Conservation (phyloP, 2,797 vertebrate species). For the Phalanger gymnotis region DNA sequence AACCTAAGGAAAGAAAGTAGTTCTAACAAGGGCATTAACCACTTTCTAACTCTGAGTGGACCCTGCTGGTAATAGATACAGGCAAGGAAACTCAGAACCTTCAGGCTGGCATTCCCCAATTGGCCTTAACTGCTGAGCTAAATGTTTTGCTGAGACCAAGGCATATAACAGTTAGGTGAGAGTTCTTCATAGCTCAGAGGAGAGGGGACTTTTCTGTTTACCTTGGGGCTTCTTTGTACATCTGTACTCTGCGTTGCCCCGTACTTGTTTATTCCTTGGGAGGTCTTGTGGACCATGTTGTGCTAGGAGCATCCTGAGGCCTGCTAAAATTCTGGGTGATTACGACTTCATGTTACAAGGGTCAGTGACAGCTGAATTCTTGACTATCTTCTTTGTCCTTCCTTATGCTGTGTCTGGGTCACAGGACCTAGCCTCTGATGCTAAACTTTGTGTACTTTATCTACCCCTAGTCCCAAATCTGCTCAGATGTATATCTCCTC, state of each 20-base stretch:
- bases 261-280: neutral
- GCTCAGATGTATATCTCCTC: neutral
- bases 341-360: neutral
- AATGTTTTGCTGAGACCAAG: neutral
- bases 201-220: neutral
- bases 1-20: no score
- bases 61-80: neutral
- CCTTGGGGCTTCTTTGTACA: neutral
- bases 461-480: neutral
- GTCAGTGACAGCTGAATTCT: neutral
- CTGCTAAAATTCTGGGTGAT: neutral
- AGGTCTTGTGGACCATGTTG: neutral
- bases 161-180: neutral
- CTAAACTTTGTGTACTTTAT: neutral
- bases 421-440: neutral
- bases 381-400: neutral
- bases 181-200: neutral
- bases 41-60: neutral
- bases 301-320: neutral
- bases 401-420: neutral
- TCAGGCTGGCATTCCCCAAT: neutral
- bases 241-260: neutral
- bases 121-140: neutral
- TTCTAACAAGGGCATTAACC: neutral
- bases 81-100: neutral